phyloP scores from a whole-genome alignment of 2,797 vertebrate genomes.

The Gallinago stenura region DNA sequence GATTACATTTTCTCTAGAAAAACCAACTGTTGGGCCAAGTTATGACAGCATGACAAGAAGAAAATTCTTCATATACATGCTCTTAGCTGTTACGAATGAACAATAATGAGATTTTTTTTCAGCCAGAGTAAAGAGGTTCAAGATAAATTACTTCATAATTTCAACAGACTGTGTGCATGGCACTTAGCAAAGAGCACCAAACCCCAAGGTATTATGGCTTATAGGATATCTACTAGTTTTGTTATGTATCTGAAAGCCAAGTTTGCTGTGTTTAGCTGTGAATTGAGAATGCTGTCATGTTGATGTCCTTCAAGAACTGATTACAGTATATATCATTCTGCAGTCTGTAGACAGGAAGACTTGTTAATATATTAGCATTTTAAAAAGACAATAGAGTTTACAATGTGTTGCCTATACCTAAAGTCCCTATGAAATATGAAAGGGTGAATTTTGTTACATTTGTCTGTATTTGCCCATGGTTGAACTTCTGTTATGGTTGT shows the following conservation, averaged over 20 bases:
- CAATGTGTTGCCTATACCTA: background rate
- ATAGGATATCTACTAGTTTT: background rate
- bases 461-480: background rate
- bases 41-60: fast-evolving
- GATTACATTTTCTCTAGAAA: background rate
- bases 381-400: background rate
- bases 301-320: background rate
- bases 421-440: background rate
- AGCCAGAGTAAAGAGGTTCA: background rate
- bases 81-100: background rate
- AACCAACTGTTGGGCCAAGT: fast-evolving
- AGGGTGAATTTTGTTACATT: background rate
- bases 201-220: background rate
- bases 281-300: background rate
- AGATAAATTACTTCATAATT: background rate
- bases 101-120: background rate
- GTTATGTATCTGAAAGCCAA: background rate
- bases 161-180: background rate
- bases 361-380: background rate
- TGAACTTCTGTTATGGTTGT: background rate
- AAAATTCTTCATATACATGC: background rate
- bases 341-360: background rate
- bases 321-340: background rate
- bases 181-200: background rate
- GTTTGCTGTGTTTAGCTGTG: background rate